These are phyloP conservation scores for Uloborus plumipes DNA, from an alignment of 2,888 invertebrate species.

Conservation along the genomic window DNA sequence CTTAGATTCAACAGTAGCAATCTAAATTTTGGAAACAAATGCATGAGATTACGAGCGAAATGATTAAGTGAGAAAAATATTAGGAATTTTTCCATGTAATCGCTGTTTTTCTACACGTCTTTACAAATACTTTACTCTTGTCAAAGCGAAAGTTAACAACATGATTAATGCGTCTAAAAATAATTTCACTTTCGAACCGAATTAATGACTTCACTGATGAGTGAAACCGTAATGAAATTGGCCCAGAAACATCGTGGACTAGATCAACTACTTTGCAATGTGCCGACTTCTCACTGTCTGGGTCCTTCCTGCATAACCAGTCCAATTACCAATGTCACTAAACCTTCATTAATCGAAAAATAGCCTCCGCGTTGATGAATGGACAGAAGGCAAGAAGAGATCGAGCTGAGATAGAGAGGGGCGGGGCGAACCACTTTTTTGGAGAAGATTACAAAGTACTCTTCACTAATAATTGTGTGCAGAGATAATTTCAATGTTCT, in stretches of 20 bases:
- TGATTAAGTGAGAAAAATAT: no score
- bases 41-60: no score
- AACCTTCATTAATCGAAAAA: slow-evolving; percentile 33
- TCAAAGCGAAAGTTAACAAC: no score
- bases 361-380: not conserved
- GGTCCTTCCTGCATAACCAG: slow-evolving; percentile 18
- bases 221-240: not conserved
- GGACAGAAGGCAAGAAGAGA: slow-evolving; percentile 19
- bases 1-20: no score
- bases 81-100: no score
- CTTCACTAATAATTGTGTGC: slow-evolving; percentile 55
- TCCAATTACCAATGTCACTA: slow-evolving; percentile 48
- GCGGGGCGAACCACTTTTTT: slow-evolving; percentile 22
- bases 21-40: no score
- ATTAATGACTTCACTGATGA: slow-evolving; percentile 25
- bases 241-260: not conserved
- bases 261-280: not conserved
- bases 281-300: slow-evolving; percentile 7
- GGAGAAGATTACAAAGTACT: slow-evolving; percentile 45
- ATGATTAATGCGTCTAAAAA: no score
- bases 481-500: slow-evolving; percentile 55
- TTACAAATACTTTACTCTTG: no score
- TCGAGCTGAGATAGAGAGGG: slow-evolving; percentile 35
- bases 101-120: no score
- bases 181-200: not conserved